A percentile compares a stretch with the other conserved stretches of the same genome.
Conservation (phyloP, 1,140 invertebrate species). For the Antheraea mylitta region DNA sequence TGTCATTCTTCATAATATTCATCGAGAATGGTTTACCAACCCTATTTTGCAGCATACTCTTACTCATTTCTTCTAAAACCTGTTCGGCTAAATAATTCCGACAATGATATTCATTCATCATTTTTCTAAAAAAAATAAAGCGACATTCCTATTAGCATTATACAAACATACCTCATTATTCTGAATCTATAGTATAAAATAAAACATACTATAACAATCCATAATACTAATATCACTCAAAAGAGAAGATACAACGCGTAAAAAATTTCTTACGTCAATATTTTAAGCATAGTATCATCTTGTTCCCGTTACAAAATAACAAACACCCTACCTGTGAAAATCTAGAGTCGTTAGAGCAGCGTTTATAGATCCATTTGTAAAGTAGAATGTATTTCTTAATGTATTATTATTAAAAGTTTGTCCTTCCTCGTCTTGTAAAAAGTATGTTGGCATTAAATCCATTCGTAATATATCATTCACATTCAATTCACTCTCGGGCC, state of each 20-base stretch:
- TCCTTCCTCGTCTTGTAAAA: constrained; percentile 62
- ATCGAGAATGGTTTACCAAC: constrained; percentile 43
- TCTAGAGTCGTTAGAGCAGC: constrained; percentile 80
- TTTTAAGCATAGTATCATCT: too few species aligned
- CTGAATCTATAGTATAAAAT: too few species aligned
- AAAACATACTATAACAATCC: too few species aligned
- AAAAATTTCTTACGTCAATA: too few species aligned
- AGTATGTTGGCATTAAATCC: constrained; percentile 81
- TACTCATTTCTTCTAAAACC: constrained; percentile 82
- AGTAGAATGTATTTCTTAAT: constrained; percentile 19
- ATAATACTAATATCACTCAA: too few species aligned
- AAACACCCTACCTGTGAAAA: constrained; percentile 80
- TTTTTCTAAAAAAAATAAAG: constrained; percentile 73
- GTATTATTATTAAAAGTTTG: constrained; percentile 22
- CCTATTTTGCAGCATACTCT: constrained; percentile 56
- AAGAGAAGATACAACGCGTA: too few species aligned
- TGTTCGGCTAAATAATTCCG: constrained; percentile 84
- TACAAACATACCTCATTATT: too few species aligned
- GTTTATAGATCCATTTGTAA: constrained; percentile 77
- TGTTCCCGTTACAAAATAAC: background rate
- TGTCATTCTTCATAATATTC: constrained; percentile 9
- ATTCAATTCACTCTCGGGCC: constrained; percentile 69
- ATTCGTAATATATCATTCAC: constrained; percentile 81
- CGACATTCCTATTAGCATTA: too few species aligned
- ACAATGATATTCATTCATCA: constrained; percentile 87